These are phyloP conservation scores for Porites lutea DNA, from an alignment of 64 coral and sea anemone species.

Conservation along the genomic window DNA sequence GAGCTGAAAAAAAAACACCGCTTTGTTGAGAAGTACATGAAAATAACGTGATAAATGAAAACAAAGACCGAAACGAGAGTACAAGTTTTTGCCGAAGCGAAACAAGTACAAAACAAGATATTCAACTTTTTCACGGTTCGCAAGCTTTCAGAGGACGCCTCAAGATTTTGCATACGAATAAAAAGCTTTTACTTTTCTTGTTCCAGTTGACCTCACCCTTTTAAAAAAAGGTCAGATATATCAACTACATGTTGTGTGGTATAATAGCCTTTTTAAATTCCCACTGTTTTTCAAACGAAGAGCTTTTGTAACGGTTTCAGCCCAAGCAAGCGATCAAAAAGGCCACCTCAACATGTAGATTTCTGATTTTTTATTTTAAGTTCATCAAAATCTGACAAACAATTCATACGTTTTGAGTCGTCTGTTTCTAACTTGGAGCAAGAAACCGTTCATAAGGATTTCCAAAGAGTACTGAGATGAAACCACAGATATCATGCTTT, in stretches of 20 bases:
- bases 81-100: neutral
- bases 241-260: neutral
- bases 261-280: neutral
- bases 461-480: no score
- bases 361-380: no score
- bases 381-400: no score
- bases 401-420: no score
- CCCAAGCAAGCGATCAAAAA: neutral
- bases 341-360: no score
- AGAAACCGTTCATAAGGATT: no score
- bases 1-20: no score
- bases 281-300: neutral
- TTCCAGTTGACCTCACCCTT: constrained; percentile 2
- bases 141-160: neutral
- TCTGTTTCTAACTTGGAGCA: no score
- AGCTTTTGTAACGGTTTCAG: neutral
- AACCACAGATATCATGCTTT: no score
- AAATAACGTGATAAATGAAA: neutral
- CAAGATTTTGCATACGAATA: neutral
- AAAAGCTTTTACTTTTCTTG: neutral
- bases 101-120: neutral
- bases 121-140: constrained; percentile 31
- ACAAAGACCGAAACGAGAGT: neutral
- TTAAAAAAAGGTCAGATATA: neutral
- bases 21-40: neutral